Conservation (phyloP, 2,888 invertebrate genomes). For the Salticus scenicus region DNA sequence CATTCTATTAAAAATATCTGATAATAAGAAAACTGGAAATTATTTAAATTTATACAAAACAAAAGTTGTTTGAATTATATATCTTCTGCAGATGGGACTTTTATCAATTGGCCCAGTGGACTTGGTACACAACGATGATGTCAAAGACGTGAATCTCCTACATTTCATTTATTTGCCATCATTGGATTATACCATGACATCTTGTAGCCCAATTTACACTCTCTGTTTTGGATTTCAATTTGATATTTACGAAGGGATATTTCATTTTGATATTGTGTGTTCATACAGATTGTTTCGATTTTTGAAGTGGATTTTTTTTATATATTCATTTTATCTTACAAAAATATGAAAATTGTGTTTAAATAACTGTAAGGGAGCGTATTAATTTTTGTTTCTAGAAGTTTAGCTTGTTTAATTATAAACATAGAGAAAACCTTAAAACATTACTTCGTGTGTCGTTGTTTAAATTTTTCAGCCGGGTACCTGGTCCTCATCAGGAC, state of each 20-base stretch:
- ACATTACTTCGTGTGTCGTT: too few relatives aligned
- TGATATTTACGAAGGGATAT: background rate
- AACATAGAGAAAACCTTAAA: too few relatives aligned
- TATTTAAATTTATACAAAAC: too few relatives aligned
- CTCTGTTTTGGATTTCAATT: background rate
- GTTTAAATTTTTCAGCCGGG: too few relatives aligned
- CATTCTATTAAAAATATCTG: too few relatives aligned
- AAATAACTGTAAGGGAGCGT: too few relatives aligned
- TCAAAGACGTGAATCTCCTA: background rate
- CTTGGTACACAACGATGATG: background rate
- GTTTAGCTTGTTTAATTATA: too few relatives aligned
- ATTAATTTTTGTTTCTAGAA: too few relatives aligned
- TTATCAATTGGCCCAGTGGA: constrained; percentile 36
- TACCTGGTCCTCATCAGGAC: too few relatives aligned
- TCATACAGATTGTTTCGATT: background rate
- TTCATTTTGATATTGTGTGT: background rate
- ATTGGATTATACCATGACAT: constrained; percentile 5
- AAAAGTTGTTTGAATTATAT: background rate
- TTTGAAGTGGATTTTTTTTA: constrained; percentile 5
- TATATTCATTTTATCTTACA: too few relatives aligned
- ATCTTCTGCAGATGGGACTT: constrained; percentile 40
- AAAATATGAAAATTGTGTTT: too few relatives aligned
- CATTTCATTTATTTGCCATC: background rate
- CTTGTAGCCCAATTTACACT: constrained; percentile 25
- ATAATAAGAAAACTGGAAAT: background rate